These are phyloP conservation scores for Nesoenas mayeri DNA, from an alignment of 2,113 vertebrate genomes.

Conservation along the genomic window DNA sequence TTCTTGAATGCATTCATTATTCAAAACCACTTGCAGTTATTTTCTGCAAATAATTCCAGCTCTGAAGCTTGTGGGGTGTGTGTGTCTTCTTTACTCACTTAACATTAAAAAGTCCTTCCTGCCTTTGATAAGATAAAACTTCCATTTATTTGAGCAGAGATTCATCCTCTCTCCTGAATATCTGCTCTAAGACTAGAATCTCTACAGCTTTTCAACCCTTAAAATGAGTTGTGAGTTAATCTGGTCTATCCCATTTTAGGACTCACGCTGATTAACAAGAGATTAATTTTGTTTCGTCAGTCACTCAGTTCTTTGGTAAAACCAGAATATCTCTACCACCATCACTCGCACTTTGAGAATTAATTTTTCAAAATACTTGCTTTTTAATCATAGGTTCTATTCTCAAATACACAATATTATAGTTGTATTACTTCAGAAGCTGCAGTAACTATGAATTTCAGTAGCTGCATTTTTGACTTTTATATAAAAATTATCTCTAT, in stretches of 20 bases:
- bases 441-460: neutral
- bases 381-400: neutral
- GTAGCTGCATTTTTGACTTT: neutral
- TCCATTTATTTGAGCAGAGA: neutral
- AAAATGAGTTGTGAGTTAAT: neutral
- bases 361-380: neutral
- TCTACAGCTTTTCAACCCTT: neutral
- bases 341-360: neutral
- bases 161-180: neutral
- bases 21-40: neutral
- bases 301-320: neutral
- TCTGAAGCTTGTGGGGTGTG: neutral
- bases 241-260: neutral
- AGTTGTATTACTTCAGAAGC: neutral
- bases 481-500: neutral
- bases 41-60: conserved; percentile 7
- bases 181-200: neutral
- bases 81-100: neutral
- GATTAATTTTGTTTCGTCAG: neutral
- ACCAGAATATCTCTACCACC: neutral
- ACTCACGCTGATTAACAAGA: neutral
- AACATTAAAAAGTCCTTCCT: neutral
- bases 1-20: conserved; percentile 19
- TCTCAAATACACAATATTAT: neutral
- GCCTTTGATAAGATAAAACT: neutral